Evolutionary conservation across 1,140 invertebrate genomes (phyloP).

Genomic region (Drosophila funebris): DNA sequence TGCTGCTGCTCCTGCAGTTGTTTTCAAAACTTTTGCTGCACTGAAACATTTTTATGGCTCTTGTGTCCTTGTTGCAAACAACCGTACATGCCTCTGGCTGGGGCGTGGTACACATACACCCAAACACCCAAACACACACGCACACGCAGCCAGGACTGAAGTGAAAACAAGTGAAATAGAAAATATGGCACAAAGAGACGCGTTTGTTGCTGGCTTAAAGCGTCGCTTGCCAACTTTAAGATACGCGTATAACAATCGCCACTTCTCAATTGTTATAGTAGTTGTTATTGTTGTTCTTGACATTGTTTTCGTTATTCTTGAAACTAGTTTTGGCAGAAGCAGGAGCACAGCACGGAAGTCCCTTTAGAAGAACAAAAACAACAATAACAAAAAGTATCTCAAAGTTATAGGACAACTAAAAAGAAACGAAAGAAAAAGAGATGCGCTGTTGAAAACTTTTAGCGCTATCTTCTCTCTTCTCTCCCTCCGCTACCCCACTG

Average conservation of each 20-base stretch:
- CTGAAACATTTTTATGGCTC: constrained; percentile 73
- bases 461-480: constrained; percentile 46
- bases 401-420: constrained; percentile 43
- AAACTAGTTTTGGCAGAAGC: constrained; percentile 28
- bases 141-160: not conserved
- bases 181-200: constrained; percentile 42
- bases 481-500: not conserved
- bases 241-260: constrained; percentile 48
- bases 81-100: constrained; percentile 19
- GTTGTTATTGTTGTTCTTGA: constrained; percentile 64
- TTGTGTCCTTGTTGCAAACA: constrained; percentile 65
- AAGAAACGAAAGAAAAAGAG: constrained; percentile 36
- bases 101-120: constrained; percentile 40
- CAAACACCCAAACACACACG: constrained; percentile 3
- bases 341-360: constrained; percentile 54
- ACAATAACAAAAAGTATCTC: constrained; percentile 39
- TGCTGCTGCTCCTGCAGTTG: constrained; percentile 48
- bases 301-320: constrained; percentile 45
- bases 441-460: constrained; percentile 67
- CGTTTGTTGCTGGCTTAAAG: constrained; percentile 26
- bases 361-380: constrained; percentile 26
- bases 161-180: constrained; percentile 70
- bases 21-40: constrained; percentile 60
- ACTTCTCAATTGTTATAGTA: constrained; percentile 29
- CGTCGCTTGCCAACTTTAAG: constrained; percentile 32